Percentiles rank a stretch among this genome's conserved stretches.
Evolutionary conservation across 2,888 invertebrate species (phyloP).

Genomic region (Arrhopalites spinosus): DNA sequence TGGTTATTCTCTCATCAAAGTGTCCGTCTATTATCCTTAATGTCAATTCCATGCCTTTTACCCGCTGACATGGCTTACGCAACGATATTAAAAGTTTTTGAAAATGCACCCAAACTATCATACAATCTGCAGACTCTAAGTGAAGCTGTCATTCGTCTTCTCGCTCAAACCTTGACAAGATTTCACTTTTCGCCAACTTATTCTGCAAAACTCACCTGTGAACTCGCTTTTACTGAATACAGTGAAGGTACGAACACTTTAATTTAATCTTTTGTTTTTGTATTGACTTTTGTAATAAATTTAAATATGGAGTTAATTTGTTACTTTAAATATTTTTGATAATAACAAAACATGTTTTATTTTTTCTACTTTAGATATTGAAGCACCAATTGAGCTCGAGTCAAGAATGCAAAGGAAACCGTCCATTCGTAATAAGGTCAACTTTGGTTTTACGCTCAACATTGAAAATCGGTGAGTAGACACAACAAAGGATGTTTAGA

Average conservation of each 20-base stretch:
- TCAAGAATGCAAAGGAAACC: slow-evolving; percentile 54
- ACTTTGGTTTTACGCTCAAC: slow-evolving; percentile 68
- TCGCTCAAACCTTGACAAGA: slow-evolving; percentile 63
- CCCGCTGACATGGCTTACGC: slow-evolving; percentile 88
- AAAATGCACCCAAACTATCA: slow-evolving; percentile 55
- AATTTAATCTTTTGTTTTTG: not conserved
- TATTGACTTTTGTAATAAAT: not conserved
- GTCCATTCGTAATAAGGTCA: slow-evolving; percentile 64
- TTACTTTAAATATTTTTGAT: not conserved
- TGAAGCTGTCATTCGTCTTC: slow-evolving; percentile 67
- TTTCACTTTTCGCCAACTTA: slow-evolving; percentile 58
- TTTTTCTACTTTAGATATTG: slow-evolving; percentile 48
- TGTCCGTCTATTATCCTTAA: slow-evolving; percentile 76
- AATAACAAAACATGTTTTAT: slow-evolving; percentile 3
- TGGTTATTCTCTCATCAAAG: slow-evolving; percentile 86
- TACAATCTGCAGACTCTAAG: slow-evolving; percentile 68
- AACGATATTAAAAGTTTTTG: slow-evolving; percentile 82
- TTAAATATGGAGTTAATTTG: not conserved
- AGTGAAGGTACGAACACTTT: slow-evolving; percentile 60
- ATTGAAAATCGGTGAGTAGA: slow-evolving; percentile 64
- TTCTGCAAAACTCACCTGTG: slow-evolving; percentile 67
- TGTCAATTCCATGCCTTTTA: slow-evolving; percentile 83
- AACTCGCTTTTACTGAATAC: slow-evolving; percentile 70
- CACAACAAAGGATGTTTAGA: not conserved
- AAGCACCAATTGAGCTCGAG: slow-evolving; percentile 46